Evolutionary conservation across 2,797 vertebrate genomes (phyloP).

Genomic region (Malacoraja senta): DNA sequence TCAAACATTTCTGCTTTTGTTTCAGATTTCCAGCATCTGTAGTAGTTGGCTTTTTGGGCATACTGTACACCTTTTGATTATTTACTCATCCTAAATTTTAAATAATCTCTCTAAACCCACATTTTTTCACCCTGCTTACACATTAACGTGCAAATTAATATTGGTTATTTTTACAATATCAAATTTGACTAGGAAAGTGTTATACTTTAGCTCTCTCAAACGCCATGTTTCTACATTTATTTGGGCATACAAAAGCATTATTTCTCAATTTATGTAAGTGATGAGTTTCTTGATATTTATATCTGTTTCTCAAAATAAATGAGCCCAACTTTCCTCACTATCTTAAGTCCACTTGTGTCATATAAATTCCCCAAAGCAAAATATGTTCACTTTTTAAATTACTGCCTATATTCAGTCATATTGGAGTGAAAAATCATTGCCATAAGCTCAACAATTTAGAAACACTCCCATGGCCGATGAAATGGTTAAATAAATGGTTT

Average conservation of each 20-base stretch:
- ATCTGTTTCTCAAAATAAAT: not conserved
- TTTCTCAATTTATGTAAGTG: not conserved
- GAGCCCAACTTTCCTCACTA: not conserved
- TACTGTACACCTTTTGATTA: too few relatives aligned
- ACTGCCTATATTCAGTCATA: not conserved
- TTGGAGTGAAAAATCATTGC: not conserved
- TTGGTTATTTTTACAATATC: not conserved
- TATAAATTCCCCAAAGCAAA: not conserved
- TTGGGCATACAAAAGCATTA: not conserved
- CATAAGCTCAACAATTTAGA: not conserved
- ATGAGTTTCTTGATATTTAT: not conserved
- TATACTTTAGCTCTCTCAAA: not conserved
- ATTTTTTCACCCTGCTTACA: not conserved
- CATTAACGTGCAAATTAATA: too few relatives aligned
- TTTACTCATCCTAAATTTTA: not conserved
- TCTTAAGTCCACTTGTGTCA: not conserved
- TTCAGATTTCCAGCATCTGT: too few relatives aligned
- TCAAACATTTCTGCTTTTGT: not conserved
- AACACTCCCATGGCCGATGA: not conserved
- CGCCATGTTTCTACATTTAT: not conserved
- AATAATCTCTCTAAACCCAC: not conserved
- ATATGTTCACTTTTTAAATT: not conserved
- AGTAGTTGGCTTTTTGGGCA: too few relatives aligned
- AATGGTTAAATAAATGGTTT: slow-evolving; percentile 15
- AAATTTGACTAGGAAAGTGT: not conserved